Base-by-base conservation (phyloP, 2,888 invertebrate genomes). In the Meliscaeva auricollis region DNA sequence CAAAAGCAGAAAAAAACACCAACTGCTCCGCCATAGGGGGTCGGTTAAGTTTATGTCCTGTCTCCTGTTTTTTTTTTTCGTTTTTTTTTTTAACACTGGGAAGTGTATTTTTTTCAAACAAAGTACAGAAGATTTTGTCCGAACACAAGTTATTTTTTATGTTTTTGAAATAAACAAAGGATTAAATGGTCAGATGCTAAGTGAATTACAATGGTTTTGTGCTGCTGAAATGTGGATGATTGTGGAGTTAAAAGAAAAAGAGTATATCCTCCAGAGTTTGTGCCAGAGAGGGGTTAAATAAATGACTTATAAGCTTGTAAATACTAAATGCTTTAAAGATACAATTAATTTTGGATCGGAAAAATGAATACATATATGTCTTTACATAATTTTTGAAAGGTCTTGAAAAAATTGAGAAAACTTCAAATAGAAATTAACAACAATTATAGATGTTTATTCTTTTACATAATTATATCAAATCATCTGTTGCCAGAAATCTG, bases 151-250 rank as follows among this genome's bases (percentile, higher is more conserved):
- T 54, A 13, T 50, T 35, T 73, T 60, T 66, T 60, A 44, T 73
- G 46, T n/a, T 17, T 41, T 60, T 50, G 17, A 35, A 41, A 50
- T 15, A 32, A 58, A 22, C 32, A 44, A 60, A 35, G 60, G 50
- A 74, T 80, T 80, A 74, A 74, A 79, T 41, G 60, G 66, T 80
- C 68, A 58, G 20, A 46, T 35, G 79, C 26, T 68, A 68, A 80
- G 74, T 68, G 79, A 74, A 80, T 38, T 52, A 68, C 60, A 74
- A 74, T 60, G 41, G 50, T 26, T 30, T 9, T 52, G 15, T 32
- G 0, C 11, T 32, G 0, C 11, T 48, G 17, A 38, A 54, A 68
- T 11, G 56, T 20, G 26, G 44, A 52, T 66, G 35, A 68, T 68
- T 41, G 11, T 38, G 13, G 48, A 66, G 2, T 32, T 66, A 48